Base-by-base conservation (phyloP, 2,888 invertebrate species). In the Ormyrus nitidulus region DNA sequence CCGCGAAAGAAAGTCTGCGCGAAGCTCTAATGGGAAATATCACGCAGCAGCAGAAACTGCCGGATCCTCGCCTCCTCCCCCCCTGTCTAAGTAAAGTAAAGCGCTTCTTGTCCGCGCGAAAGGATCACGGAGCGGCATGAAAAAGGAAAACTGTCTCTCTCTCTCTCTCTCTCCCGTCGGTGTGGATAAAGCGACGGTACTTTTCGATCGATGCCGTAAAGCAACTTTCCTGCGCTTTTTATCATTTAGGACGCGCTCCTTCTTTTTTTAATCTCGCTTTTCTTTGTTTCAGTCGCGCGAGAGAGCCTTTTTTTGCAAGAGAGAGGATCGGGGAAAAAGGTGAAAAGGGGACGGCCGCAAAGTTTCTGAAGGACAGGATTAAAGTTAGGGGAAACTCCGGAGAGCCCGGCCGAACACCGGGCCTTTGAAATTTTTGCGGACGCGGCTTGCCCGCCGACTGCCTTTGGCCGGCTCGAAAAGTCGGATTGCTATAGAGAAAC, bases 361-460 rank as follows among this genome's bases (percentile, higher is more conserved):
- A 77, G 56, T 72, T 75, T 68, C 6, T 44, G 11, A 9, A 61
- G 44, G n/a, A 49, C 53, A 8, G 68, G 71, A 76, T 80, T 72
- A 72, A 71, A 76, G 48, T 76, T 76, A 61, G 65, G n/a, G 4
- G 19, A 34, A 58, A 65, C 53, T 51, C 13, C 46, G n/a, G 49
- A 44, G 62, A 49, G 11, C 46, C 34, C 34, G 34, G 34, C 34
- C 34, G 34, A 34, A 34, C 34, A 0, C 34, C 34, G 34, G 34
- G 34, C 56, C 59, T 64, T 64, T 10, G 59, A 53, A 65, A 71
- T 62, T 75, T 76, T 56, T 10, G 13, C 58, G 19, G 62, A 7
- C 53, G 53, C 8, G 44, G 59, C 61, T 48, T 49, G 58, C 11
- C 44, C 6, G 34, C 34, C 34, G 53, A 64, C 13, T 70, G 49